Conservation (phyloP, 2,113 vertebrate genomes). For the Vidua macroura region DNA sequence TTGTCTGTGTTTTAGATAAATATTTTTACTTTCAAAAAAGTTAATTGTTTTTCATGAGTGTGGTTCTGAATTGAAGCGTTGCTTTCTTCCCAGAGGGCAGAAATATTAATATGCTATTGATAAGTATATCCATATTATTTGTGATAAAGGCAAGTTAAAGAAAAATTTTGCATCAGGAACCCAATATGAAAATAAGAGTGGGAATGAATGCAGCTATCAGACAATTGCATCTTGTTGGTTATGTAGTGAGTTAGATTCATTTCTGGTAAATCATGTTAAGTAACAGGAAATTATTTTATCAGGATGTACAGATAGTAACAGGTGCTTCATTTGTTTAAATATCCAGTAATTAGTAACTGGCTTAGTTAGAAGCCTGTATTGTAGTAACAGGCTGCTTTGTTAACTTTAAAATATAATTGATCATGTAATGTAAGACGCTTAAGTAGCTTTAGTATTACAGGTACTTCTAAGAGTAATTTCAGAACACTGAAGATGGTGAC, state of each 20-base stretch:
- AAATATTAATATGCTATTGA: slow-evolving; percentile 7
- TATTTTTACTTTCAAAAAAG: slow-evolving; percentile 22
- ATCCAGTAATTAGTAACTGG: not conserved
- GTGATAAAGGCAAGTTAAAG: not conserved
- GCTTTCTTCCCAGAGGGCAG: not conserved
- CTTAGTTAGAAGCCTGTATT: not conserved
- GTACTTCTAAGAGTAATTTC: not conserved
- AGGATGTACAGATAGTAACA: slow-evolving; percentile 10
- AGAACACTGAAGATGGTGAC: not conserved
- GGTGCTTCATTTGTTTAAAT: slow-evolving; percentile 17
- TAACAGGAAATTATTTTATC: slow-evolving; percentile 21
- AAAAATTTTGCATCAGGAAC: not conserved
- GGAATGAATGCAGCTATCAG: not conserved
- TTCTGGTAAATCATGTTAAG: slow-evolving; percentile 28
- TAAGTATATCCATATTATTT: slow-evolving; percentile 19
- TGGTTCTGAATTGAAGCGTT: not conserved
- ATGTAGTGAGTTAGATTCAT: not conserved
- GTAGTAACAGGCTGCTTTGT: not conserved
- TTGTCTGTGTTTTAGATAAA: not conserved
- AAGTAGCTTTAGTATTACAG: not conserved
- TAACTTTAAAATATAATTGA: not conserved
- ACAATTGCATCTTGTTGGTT: not conserved
- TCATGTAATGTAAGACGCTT: not conserved
- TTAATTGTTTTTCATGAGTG: not conserved
- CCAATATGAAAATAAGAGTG: not conserved